Percentiles rank a stretch among this genome's conserved stretches.
These are phyloP conservation scores for Halcyon malimbica DNA, from an alignment of 2,113 vertebrate species.

Conservation along the genomic window DNA sequence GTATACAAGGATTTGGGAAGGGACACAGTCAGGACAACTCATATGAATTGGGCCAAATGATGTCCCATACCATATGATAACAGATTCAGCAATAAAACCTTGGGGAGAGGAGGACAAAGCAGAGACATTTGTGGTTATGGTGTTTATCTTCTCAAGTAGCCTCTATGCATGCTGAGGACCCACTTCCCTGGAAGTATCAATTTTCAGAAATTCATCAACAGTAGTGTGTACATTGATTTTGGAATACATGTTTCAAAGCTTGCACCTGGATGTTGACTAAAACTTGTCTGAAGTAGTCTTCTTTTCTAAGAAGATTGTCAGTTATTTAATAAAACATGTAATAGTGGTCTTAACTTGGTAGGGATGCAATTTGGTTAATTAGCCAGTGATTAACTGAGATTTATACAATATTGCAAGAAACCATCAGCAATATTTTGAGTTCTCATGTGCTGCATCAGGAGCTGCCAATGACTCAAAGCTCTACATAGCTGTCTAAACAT, in stretches of 20 bases:
- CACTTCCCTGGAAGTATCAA: neutral
- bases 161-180: rapidly evolving
- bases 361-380: neutral
- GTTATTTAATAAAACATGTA: neutral
- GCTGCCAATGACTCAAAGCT: neutral
- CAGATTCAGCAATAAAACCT: neutral
- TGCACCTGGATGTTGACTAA: neutral
- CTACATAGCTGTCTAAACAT: neutral
- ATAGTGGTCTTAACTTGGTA: neutral
- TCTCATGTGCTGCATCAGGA: neutral
- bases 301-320: neutral
- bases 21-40: neutral
- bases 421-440: neutral
- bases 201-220: neutral
- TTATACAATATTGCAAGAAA: neutral
- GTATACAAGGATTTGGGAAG: neutral
- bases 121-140: neutral
- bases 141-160: neutral
- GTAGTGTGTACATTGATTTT: neutral
- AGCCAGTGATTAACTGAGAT: neutral
- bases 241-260: neutral
- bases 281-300: neutral
- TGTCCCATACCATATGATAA: rapidly evolving
- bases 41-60: neutral
- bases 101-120: neutral